Percentiles rank a stretch among this genome's conserved stretches.
phyloP scores from a whole-genome alignment of 2,888 invertebrate genomes.

The Celastrina argiolus region DNA sequence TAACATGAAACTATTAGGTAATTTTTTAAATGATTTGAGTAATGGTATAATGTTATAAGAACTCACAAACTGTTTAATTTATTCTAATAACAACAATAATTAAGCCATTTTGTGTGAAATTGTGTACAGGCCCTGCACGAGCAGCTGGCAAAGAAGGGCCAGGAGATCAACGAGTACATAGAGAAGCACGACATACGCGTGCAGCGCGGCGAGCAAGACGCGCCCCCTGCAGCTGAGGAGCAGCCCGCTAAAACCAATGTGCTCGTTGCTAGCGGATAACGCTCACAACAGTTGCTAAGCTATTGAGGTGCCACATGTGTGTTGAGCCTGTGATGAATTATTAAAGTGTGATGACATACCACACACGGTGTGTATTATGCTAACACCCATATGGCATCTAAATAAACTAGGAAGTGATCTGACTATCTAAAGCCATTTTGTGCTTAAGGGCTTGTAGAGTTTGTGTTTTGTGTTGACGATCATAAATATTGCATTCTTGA shows the following conservation, averaged over 20 bases:
- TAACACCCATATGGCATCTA: neutral
- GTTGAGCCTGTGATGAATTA: too few relatives aligned
- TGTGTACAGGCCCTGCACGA: slow-evolving; percentile 81
- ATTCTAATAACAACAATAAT: too few relatives aligned
- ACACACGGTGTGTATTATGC: neutral
- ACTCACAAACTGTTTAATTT: too few relatives aligned
- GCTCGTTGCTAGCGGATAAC: slow-evolving; percentile 67
- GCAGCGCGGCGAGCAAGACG: slow-evolving; percentile 60
- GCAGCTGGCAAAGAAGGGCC: slow-evolving; percentile 90
- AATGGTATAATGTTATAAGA: too few relatives aligned
- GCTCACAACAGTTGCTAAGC: neutral
- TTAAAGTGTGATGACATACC: too few relatives aligned
- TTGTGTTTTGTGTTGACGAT: neutral
- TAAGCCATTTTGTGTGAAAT: neutral
- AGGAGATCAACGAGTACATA: slow-evolving; percentile 94
- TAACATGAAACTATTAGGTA: neutral
- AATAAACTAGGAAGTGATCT: neutral
- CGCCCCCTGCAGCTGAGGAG: slow-evolving; percentile 40
- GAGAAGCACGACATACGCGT: slow-evolving; percentile 93
- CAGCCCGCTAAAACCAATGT: slow-evolving; percentile 70
- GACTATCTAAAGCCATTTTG: neutral
- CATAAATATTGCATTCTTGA: neutral
- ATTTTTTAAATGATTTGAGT: neutral
- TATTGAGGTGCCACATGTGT: neutral
- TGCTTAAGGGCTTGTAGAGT: neutral